phyloP scores from a whole-genome alignment of 2,113 vertebrate species.

The Ondatra zibethicus region DNA sequence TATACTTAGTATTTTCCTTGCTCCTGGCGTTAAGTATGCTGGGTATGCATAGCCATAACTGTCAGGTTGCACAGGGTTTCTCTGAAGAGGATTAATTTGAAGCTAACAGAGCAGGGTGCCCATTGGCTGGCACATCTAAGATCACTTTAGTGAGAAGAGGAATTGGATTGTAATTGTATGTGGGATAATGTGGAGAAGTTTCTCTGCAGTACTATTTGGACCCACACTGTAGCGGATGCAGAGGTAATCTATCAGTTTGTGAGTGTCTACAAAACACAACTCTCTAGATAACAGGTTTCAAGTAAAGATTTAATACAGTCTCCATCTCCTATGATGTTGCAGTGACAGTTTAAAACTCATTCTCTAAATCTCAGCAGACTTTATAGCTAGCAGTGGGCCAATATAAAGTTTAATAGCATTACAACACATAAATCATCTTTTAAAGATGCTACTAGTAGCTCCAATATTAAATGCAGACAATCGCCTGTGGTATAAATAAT shows the following conservation, averaged over 20 bases:
- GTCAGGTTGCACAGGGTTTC: slow-evolving; percentile 24
- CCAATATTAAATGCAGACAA: slow-evolving; percentile 98
- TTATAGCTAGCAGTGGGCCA: slow-evolving; percentile 95
- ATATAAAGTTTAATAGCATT: slow-evolving; percentile 96
- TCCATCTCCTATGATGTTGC: slow-evolving; percentile 92
- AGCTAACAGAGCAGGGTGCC: slow-evolving; percentile 18
- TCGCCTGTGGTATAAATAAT: slow-evolving; percentile 99
- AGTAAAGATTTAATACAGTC: slow-evolving; percentile 94
- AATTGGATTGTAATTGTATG: slow-evolving; percentile 76
- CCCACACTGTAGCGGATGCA: slow-evolving; percentile 73
- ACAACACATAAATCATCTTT: slow-evolving; percentile 99
- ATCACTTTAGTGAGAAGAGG: slow-evolving; percentile 76
- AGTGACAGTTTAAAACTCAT: slow-evolving; percentile 97
- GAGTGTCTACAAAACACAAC: slow-evolving; percentile 94
- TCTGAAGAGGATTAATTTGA: slow-evolving; percentile 52
- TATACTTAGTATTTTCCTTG: slow-evolving; percentile 53
- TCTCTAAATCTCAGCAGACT: slow-evolving; percentile 95
- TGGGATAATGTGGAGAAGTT: slow-evolving; percentile 83
- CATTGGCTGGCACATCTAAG: slow-evolving; percentile 52
- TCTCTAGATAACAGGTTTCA: slow-evolving; percentile 94
- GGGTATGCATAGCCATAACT: not conserved
- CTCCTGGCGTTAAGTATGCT: not conserved
- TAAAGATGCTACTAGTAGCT: slow-evolving; percentile 95
- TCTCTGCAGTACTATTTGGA: slow-evolving; percentile 80
- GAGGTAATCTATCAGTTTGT: slow-evolving; percentile 93